These are phyloP conservation scores for Melanophora roralis DNA, from an alignment of 2,888 invertebrate genomes.

Conservation along the genomic window DNA sequence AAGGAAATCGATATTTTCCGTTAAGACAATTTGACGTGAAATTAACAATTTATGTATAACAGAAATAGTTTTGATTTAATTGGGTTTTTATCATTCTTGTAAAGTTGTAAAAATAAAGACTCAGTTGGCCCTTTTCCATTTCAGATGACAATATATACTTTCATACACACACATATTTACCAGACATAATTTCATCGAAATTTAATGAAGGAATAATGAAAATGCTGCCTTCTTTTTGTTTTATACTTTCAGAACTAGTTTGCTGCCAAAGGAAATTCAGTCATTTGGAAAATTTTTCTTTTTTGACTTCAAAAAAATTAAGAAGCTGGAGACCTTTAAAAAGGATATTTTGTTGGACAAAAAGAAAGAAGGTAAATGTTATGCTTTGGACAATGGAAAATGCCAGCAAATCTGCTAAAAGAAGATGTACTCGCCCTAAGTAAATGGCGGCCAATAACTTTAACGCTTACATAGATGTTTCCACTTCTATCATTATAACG, in stretches of 20 bases:
- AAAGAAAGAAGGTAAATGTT: conserved; percentile 30
- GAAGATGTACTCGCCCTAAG: conserved; percentile 67
- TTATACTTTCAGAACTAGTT: conserved; percentile 30
- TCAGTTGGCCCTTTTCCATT: too few species aligned
- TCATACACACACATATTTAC: not conserved
- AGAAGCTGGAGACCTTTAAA: conserved; percentile 48
- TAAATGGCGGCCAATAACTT: conserved; percentile 73
- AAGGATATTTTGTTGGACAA: conserved; percentile 12
- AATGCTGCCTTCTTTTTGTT: conserved; percentile 26
- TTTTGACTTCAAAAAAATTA: conserved; percentile 64
- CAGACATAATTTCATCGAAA: not conserved
- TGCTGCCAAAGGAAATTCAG: conserved; percentile 66
- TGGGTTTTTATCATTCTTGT: too few species aligned
- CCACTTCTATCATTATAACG: conserved; percentile 51
- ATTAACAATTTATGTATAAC: too few species aligned
- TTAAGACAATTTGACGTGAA: too few species aligned
- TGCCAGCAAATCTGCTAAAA: conserved; percentile 65
- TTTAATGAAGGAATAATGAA: conserved; percentile 50
- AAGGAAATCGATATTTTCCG: too few species aligned
- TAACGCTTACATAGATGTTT: conserved; percentile 36
- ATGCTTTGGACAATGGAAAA: conserved; percentile 24
- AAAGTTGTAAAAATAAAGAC: too few species aligned
- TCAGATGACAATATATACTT: not conserved
- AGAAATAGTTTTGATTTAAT: too few species aligned
- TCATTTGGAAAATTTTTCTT: conserved; percentile 74